Base-by-base conservation (phyloP, 2,797 vertebrate genomes). In the Gymnocypris eckloni region DNA sequence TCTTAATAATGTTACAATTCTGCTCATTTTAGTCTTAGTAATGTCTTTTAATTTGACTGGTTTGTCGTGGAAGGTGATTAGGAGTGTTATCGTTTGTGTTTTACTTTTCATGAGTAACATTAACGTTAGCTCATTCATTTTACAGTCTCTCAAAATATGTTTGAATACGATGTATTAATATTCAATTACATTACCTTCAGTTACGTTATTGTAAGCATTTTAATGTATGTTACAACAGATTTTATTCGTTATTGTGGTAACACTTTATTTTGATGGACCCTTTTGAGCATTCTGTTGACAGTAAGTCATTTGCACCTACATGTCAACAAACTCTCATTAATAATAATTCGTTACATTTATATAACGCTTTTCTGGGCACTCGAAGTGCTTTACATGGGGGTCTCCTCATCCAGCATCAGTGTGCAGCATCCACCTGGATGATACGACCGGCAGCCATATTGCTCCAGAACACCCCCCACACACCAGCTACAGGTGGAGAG, bases 1-100 rank as follows among this genome's bases (percentile, higher is more conserved):
- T 20, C 41, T 2, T 2, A 48, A 83, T 50, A 20, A 48, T 20
- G 2, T 0, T 6, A 13, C 20, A 25, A 7, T 13, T 41, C 11
- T 64, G 12, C 0, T 15, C 0, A 7, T 20, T 76, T 18, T 2
- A 25, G 0, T 76, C 0, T 66, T 0, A 15, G 8, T n/a, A 12
- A 33, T 56, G 4, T 20, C 6, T 48, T 37, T 45, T 37, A 0
- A 75, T 15, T 75, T 15, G 2, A 25, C 1, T 41, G 3, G 39
- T 81, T 54, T 69, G 20, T 4, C 4, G 25, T 54, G 18, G 1
- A 20, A 9, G 43, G 4, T 15, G 39, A 33, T 12, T n/a, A 12
- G n/a, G 45, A 28, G 8, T 37, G 43, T 80, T 25, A 56, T 25
- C 2, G 22, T 28, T 54, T 37, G 22, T 13, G 4, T 7, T 20